phyloP scores from a whole-genome alignment of 2,888 invertebrate species.

The Oligia strigilis region DNA sequence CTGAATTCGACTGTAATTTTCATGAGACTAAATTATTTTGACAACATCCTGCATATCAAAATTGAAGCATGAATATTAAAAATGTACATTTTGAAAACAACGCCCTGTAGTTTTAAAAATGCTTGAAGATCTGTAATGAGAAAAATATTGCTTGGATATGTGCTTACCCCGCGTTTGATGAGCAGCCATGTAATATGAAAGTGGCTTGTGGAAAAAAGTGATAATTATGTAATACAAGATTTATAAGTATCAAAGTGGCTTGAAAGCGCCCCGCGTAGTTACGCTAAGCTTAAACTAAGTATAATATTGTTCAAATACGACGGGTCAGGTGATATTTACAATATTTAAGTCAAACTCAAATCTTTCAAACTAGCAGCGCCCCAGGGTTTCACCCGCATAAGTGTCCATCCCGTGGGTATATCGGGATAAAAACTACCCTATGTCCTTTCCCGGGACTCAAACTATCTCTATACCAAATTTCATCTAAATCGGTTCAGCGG shows the following conservation, averaged over 20 bases:
- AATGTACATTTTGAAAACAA: neutral
- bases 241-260: neutral
- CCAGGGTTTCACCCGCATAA: too few relatives aligned
- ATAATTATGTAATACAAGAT: neutral
- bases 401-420: too few relatives aligned
- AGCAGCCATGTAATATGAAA: neutral
- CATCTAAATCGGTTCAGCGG: too few relatives aligned
- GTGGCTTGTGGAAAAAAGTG: neutral
- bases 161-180: conserved; percentile 34
- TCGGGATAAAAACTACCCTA: too few relatives aligned
- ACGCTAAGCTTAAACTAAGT: conserved; percentile 25
- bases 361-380: too few relatives aligned
- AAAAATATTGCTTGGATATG: conserved; percentile 10
- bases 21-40: neutral
- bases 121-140: conserved; percentile 1
- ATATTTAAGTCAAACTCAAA: too few relatives aligned
- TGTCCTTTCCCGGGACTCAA: too few relatives aligned
- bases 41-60: conserved; percentile 1
- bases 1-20: neutral
- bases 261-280: conserved; percentile 19
- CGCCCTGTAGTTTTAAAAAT: neutral
- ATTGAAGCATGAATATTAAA: conserved; percentile 19
- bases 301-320: neutral
- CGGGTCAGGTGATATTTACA: neutral
- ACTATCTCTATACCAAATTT: too few relatives aligned